Conservation (phyloP, 64 coral and sea anemone species). For the Acropora tenuis region DNA sequence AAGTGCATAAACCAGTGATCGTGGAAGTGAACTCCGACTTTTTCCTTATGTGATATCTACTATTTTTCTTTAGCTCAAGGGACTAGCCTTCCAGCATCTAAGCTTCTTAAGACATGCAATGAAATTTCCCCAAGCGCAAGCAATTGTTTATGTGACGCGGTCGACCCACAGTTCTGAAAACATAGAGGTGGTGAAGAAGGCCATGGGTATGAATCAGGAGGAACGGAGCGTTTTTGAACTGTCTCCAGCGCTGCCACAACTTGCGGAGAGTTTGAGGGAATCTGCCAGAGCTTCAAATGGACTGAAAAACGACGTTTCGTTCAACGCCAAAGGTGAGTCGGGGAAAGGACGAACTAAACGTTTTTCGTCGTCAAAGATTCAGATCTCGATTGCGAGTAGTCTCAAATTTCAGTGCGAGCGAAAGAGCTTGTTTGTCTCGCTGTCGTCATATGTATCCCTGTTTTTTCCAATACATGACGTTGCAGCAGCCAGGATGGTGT, state of each 20-base stretch:
- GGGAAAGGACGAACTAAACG: background rate
- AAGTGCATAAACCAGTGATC: no score
- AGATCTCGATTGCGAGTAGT: no score
- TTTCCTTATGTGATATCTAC: no score
- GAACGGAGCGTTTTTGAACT: conserved; percentile 73
- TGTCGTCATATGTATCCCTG: no score
- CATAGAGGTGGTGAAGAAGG: conserved; percentile 81
- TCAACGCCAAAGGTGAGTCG: conserved; percentile 49
- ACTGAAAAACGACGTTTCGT: conserved; percentile 43
- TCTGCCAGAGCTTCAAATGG: conserved; percentile 48
- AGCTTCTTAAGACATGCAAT: conserved; percentile 91
- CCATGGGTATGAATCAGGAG: conserved; percentile 78
- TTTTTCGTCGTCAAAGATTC: no score
- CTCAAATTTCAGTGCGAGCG: no score
- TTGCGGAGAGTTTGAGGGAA: conserved; percentile 59
- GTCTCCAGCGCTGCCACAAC: conserved; percentile 56
- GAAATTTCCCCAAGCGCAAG: conserved; percentile 86
- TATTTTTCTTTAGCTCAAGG: conserved; percentile 8
- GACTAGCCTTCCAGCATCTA: conserved; percentile 85
- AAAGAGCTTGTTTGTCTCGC: no score
- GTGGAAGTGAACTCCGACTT: no score
- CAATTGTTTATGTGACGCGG: conserved; percentile 85
- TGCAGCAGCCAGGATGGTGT: no score
- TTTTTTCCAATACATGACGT: no score
- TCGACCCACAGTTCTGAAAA: conserved; percentile 82